A percentile compares a stretch with the other conserved stretches of the same genome.
phyloP scores from a whole-genome alignment of 2,888 invertebrate species.

The Agrochola litura region DNA sequence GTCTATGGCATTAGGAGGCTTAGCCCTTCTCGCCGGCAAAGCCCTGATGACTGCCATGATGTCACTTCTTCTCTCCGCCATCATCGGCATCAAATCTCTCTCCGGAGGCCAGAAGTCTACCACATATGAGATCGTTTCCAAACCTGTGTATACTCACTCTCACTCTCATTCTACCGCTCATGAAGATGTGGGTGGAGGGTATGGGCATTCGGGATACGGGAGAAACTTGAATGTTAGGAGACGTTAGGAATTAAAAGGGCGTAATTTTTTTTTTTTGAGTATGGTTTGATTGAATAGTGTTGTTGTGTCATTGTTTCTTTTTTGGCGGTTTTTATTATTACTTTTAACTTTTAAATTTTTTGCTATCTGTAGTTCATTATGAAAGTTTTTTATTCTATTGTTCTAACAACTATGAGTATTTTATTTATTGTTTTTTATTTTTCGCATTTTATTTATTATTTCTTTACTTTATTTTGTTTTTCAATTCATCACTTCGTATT shows the following conservation, averaged over 20 bases:
- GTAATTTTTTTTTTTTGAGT: slow-evolving; percentile 30
- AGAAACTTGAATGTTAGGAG: slow-evolving; percentile 81
- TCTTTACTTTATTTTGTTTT: neutral
- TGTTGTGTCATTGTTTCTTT: slow-evolving; percentile 19
- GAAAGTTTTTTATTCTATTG: neutral
- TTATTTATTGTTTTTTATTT: neutral
- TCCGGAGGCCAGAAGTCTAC: slow-evolving; percentile 93
- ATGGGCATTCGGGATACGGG: slow-evolving; percentile 90
- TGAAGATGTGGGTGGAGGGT: slow-evolving; percentile 89
- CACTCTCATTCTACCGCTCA: slow-evolving; percentile 91
- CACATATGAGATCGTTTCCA: slow-evolving; percentile 96
- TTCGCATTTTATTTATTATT: neutral
- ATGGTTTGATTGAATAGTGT: slow-evolving; percentile 10
- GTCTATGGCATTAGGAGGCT: slow-evolving; percentile 93
- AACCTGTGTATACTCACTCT: slow-evolving; percentile 93
- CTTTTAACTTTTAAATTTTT: slow-evolving; percentile 3
- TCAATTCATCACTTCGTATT: neutral
- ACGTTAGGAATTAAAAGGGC: slow-evolving; percentile 63
- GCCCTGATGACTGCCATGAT: slow-evolving; percentile 95
- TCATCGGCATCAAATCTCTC: slow-evolving; percentile 94
- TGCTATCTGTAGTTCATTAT: neutral
- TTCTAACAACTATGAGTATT: neutral
- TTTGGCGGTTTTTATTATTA: neutral
- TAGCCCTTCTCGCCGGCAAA: slow-evolving; percentile 95
- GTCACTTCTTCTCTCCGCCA: slow-evolving; percentile 94